Base-by-base conservation (phyloP, 2,888 invertebrate genomes). In the Callinectes sapidus region DNA sequence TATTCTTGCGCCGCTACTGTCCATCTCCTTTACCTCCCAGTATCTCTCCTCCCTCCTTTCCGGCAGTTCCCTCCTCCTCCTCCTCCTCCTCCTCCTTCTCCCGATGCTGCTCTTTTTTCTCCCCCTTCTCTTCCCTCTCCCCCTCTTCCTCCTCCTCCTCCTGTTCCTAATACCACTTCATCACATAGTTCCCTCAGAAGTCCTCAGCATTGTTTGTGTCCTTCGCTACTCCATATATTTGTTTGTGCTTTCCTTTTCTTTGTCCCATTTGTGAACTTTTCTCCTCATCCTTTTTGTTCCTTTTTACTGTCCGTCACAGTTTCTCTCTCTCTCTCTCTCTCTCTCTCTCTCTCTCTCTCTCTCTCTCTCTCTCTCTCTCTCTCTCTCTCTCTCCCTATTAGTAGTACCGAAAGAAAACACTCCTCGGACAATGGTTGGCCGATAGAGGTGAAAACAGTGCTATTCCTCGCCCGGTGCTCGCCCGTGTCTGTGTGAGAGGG, bases 361-460 rank as follows among this genome's bases (percentile, higher is more conserved):
- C 28, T 66, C 87, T 48, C 42, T n/a, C 88, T 42, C 42, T 48
- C 91, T 32, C 66, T 54, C 86, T 18, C 90, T 48, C 39, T 48
- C 90, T n/a, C 87, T 66, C 39, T 66, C 77, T 48, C 42, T 42
- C 71, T 35, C 48, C 48, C 85, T 89, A 90, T 92, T 85, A 89
- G 92, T 48, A 92, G 86, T 90, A 90, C 66, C 55, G 28, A 92
- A 90, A 90, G 90, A 86, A 92, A 92, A 92, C 89, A 85, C 86
- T 86, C 89, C 28, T 42, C 42, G 91, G 55, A 92, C 92, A 92
- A 87, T 90, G 87, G 90, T 32, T 77, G 85, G 87, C n/a, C 92
- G 55, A 48, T 92, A 89, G 86, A 86, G 92, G 90, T 92, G 92
- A 87, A 89, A 92, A 90, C 89, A 86, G 71, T 87, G 89, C 55